Evolutionary conservation across 1,140 invertebrate genomes (phyloP), one percentile per base, ranked within the genome.

Genomic region (Bombus superbus): DNA sequence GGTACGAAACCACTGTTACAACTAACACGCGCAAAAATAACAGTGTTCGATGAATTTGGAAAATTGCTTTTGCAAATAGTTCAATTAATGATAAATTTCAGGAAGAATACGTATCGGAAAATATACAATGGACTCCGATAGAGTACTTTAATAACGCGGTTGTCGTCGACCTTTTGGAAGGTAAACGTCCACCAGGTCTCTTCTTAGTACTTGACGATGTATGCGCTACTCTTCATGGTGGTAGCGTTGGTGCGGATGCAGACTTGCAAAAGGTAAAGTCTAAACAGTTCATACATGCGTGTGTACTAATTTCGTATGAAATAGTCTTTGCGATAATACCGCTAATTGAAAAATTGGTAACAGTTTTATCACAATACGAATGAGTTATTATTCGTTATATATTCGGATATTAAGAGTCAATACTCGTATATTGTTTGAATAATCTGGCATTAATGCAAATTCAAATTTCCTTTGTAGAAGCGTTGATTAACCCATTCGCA

Each of bases 111-210:
- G 95, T 97, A 4, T 94, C 96, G 78, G 97, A 98, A 94, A 97
- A 97, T 66, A 97, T 98, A 76, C 95, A 96, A 91, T 98, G 97
- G 97, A 96, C 96, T 11, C 96, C 96, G n/a, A 97, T 98, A 85
- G 97, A 97, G 42, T 98, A 97, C 93, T 97, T 97, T 94, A 97
- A 98, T 94, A 98, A 98, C 90, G 96, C 97, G 88, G 94, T 97
- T 77, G 97, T 97, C 66, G 97, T 97, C 86, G 97, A 98, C 90
- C 93, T 98, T 75, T 97, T 98, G 75, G 96, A 95, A 93, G 95
- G 94, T 9, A 96, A 96, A 92, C 91, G 94, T 80, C 96, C 96
- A 15, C 96, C 96, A 79, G 97, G 97, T 86, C 95, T 97, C 64
- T 97, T 97, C 94, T 95, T 96, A 86, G 94, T 97, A 25, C 93